Evolutionary conservation across 2,113 vertebrate genomes (phyloP).

Genomic region (Antigone vipio): DNA sequence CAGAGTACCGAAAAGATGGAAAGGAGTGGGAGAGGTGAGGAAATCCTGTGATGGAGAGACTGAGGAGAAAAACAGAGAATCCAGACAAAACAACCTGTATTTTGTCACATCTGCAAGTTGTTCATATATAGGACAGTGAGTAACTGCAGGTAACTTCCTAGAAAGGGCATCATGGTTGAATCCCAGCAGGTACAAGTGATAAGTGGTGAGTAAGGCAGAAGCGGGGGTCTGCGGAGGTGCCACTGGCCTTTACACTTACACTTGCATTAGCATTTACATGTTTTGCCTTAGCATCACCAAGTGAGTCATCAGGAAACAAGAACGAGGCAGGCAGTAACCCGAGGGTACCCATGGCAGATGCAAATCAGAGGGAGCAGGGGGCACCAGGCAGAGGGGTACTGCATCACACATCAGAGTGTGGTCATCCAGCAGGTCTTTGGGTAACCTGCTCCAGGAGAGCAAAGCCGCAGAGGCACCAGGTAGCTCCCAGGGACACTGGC

Average conservation of each 20-base stretch:
- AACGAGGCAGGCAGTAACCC: not conserved
- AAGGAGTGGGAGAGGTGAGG: not conserved
- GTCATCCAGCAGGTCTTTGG: not conserved
- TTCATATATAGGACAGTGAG: not conserved
- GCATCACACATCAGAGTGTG: not conserved
- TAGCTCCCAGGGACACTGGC: not conserved
- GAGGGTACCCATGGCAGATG: not conserved
- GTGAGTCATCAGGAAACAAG: not conserved
- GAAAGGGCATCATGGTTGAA: not conserved
- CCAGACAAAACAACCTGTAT: not conserved
- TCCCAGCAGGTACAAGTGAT: not conserved
- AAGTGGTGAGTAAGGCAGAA: not conserved
- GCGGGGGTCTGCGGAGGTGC: fast-evolving
- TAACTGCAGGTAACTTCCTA: not conserved
- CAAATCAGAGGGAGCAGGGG: not conserved
- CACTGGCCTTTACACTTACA: not conserved
- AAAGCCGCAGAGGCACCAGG: not conserved
- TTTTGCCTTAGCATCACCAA: not conserved
- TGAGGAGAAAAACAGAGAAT: not conserved
- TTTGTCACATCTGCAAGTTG: not conserved
- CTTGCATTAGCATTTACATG: not conserved
- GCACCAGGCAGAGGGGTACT: not conserved
- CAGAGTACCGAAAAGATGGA: not conserved
- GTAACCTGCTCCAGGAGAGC: not conserved
- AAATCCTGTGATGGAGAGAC: not conserved